phyloP scores from a whole-genome alignment of 2,888 invertebrate genomes.

The Volucella zonaria region DNA sequence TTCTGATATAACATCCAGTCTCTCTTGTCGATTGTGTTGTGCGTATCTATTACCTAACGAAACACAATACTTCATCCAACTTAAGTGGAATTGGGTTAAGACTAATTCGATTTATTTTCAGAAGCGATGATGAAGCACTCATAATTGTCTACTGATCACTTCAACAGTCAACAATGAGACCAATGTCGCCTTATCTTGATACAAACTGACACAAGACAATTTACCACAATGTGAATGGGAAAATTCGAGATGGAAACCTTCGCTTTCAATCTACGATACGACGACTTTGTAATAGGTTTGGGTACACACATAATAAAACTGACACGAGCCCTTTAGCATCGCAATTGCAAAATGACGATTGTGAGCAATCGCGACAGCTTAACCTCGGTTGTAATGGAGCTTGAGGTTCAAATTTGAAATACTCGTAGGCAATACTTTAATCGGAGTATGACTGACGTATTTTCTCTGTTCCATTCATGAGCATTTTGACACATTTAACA shows the following conservation, averaged over 20 bases:
- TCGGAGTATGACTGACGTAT: no score
- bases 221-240: background rate
- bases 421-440: no score
- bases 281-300: background rate
- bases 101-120: constrained; percentile 52
- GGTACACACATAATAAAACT: background rate
- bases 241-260: constrained; percentile 6
- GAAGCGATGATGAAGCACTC: constrained; percentile 14
- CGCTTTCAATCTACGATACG: constrained; percentile 19
- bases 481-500: no score
- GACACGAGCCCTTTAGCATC: constrained; percentile 48
- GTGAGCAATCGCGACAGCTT: no score
- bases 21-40: background rate
- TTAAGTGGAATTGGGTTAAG: constrained; percentile 31
- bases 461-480: no score
- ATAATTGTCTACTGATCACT: background rate
- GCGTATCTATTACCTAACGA: constrained; percentile 34
- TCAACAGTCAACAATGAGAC: constrained; percentile 21
- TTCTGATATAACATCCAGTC: constrained; percentile 39
- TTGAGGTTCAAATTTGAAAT: no score
- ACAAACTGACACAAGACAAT: constrained; percentile 2
- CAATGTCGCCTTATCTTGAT: constrained; percentile 10
- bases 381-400: no score
- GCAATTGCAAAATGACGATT: constrained; percentile 27
- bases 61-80: constrained; percentile 13